Percentiles rank a stretch among this genome's conserved stretches.
phyloP scores from a whole-genome alignment of 2,113 vertebrate genomes.

The Labeo catla region DNA sequence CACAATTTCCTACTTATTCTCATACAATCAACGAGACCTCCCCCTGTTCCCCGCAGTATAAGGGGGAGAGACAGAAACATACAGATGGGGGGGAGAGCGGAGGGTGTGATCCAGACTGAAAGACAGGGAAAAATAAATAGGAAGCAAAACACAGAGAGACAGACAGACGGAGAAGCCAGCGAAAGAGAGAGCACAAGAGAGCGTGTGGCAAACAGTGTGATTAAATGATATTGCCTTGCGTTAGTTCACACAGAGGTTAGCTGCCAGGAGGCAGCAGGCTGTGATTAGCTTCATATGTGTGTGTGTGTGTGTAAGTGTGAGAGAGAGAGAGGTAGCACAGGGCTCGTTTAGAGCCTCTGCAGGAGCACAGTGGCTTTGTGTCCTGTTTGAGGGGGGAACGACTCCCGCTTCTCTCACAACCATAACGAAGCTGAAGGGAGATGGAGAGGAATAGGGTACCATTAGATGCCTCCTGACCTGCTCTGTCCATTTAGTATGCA shows the following conservation, averaged over 20 bases:
- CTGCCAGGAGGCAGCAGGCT: slow-evolving; percentile 79
- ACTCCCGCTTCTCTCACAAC: slow-evolving; percentile 61
- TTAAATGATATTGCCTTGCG: slow-evolving; percentile 84
- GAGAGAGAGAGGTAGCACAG: slow-evolving; percentile 32
- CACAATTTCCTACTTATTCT: slow-evolving; percentile 70
- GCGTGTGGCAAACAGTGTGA: slow-evolving; percentile 73
- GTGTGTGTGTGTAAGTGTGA: slow-evolving; percentile 36
- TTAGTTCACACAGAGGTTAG: slow-evolving; percentile 85
- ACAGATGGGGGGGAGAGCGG: slow-evolving; percentile 3
- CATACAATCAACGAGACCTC: slow-evolving; percentile 45
- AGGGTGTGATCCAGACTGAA: slow-evolving; percentile 4
- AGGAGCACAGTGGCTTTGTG: slow-evolving; percentile 68
- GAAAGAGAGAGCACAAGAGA: slow-evolving; percentile 26
- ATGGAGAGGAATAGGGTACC: slow-evolving; percentile 57
- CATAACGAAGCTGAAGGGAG: slow-evolving; percentile 65
- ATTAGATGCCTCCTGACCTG: slow-evolving; percentile 45
- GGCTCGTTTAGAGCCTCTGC: slow-evolving; percentile 59
- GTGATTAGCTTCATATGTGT: slow-evolving; percentile 82
- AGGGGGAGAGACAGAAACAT: slow-evolving; percentile 20
- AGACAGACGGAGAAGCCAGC: slow-evolving; percentile 44
- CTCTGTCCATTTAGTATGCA: slow-evolving; percentile 43
- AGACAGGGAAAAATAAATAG: slow-evolving; percentile 19
- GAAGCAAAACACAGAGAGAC: slow-evolving; percentile 62
- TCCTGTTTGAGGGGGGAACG: slow-evolving; percentile 61
- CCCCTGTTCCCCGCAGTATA: slow-evolving; percentile 64